These are phyloP conservation scores for Psix sp. DNA, from an alignment of 1,140 invertebrate species.

Conservation along the genomic window DNA sequence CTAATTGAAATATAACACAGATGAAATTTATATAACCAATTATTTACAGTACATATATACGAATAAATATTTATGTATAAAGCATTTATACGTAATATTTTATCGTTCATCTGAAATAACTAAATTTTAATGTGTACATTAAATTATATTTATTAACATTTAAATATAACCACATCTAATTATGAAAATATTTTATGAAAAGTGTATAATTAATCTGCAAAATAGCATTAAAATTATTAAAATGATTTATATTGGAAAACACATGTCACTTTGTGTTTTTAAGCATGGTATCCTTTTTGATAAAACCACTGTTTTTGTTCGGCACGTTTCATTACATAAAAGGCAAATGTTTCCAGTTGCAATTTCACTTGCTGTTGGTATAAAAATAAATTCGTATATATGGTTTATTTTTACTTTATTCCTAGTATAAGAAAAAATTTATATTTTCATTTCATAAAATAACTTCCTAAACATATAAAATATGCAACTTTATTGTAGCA, in stretches of 20 bases:
- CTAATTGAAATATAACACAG: too few relatives aligned
- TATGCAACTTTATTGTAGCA: background rate
- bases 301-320: background rate
- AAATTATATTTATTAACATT: too few relatives aligned
- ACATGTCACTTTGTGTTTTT: background rate
- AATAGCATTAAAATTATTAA: background rate
- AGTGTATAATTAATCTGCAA: too few relatives aligned
- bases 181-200: too few relatives aligned
- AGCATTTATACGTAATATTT: too few relatives aligned
- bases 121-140: too few relatives aligned
- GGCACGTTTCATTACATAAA: background rate
- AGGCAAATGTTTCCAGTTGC: background rate
- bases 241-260: background rate
- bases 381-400: background rate
- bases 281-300: background rate
- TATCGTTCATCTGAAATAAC: too few relatives aligned
- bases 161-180: too few relatives aligned
- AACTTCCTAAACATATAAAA: constrained; percentile 3
- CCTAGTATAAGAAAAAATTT: background rate
- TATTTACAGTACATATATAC: too few relatives aligned
- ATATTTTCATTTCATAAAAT: background rate
- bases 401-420: background rate
- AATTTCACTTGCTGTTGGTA: background rate
- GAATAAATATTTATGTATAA: too few relatives aligned
- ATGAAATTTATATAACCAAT: too few relatives aligned